Evolutionary conservation across 2,888 invertebrate species (phyloP), one percentile per base, ranked within the genome.

Genomic region (Hirtodrosophila trivittata): DNA sequence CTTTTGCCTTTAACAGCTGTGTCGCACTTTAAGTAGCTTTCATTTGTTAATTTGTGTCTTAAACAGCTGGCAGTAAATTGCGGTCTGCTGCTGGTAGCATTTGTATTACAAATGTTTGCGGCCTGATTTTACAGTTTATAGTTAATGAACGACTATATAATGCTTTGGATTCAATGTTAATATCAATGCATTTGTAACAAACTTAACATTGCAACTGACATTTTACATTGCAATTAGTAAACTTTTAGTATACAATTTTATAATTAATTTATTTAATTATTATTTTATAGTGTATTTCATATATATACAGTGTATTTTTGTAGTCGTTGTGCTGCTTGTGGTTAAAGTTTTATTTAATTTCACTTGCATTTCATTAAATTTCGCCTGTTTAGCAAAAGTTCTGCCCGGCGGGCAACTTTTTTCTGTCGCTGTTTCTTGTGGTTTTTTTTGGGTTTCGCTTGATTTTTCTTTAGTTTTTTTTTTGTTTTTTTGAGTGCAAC

Each of bases 61-160:
- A 62, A 73, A 68, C 69, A 73, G 47, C 50, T 73, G 69, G 30
- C 2, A 21, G 45, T 59, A 9, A 66, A 57, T 58, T 66, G 47
- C 26, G n/a, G 9, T 18, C 30, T 51, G 16, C 14, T 12, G 9
- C 21, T n/a, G 18, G 5, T 21, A 30, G 18, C 30, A 46, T 30
- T 41, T 42, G 13, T 33, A 21, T 47, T 14, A 1, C 35, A 33
- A 16, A 35, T 18, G n/a, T 41, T 21, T n/a, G n/a, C n/a, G n/a
- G n/a, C n/a, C n/a, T n/a, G n/a, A n/a, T n/a, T n/a, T n/a, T n/a
- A n/a, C n/a, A n/a, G n/a, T n/a, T n/a, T n/a, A n/a, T n/a, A n/a
- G n/a, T n/a, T n/a, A n/a, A n/a, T n/a, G n/a, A n/a, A n/a, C n/a
- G n/a, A n/a, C n/a, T n/a, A n/a, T n/a, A n/a, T n/a, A n/a, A n/a